phyloP scores from a whole-genome alignment of 2,888 invertebrate species.

The Chorisops tibialis region DNA sequence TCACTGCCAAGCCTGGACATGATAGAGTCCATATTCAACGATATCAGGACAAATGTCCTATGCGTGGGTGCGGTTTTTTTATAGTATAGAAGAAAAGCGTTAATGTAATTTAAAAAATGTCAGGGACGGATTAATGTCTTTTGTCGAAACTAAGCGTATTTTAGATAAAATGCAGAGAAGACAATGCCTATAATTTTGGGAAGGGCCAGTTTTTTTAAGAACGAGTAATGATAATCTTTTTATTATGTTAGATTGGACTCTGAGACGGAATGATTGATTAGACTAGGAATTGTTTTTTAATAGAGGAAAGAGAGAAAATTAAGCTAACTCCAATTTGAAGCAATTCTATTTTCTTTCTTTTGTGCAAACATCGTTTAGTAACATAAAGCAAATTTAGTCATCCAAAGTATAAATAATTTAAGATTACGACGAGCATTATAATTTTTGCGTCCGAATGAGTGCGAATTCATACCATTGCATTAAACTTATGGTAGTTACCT shows the following conservation, averaged over 20 bases:
- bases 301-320: no score
- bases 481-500: no score
- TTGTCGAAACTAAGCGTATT: background rate
- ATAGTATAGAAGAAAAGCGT: background rate
- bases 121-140: constrained; percentile 24
- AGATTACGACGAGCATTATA: no score
- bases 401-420: no score
- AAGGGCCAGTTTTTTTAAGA: constrained; percentile 2
- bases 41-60: constrained; percentile 5
- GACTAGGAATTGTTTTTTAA: no score
- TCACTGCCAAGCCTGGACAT: constrained; percentile 7
- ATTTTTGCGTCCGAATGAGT: no score
- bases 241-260: constrained; percentile 1
- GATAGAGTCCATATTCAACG: background rate
- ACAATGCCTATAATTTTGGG: background rate
- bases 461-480: no score
- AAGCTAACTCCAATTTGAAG: no score
- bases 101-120: constrained; percentile 25
- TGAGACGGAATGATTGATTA: background rate
- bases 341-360: no score
- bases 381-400: no score
- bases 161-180: background rate
- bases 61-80: constrained; percentile 3
- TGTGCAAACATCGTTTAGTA: no score
- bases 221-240: constrained; percentile 3